phyloP scores from a whole-genome alignment of 2,888 invertebrate species.

The Prosapia bicincta region DNA sequence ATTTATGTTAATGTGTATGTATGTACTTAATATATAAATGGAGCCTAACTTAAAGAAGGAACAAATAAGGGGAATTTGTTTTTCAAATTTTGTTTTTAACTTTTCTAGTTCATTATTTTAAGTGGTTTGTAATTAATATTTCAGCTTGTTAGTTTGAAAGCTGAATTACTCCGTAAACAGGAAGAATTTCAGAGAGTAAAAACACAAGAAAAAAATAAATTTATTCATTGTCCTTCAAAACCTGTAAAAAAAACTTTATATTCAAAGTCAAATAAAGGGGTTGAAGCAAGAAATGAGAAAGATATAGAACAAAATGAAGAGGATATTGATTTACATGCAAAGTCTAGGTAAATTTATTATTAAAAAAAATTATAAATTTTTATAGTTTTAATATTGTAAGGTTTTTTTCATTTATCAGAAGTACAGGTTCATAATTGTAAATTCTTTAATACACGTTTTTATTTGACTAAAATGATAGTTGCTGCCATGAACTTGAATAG shows the following conservation, averaged over 20 bases:
- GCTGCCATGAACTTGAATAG: no score
- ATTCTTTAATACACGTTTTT: no score
- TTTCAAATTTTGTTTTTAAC: no score
- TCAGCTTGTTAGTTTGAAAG: slow-evolving; percentile 77
- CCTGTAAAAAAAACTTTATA: slow-evolving; percentile 54
- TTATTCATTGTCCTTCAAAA: slow-evolving; percentile 31
- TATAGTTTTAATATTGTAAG: no score
- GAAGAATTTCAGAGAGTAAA: slow-evolving; percentile 71
- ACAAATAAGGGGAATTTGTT: no score
- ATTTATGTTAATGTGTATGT: no score
- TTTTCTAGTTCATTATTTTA: not conserved
- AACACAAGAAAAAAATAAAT: slow-evolving; percentile 18
- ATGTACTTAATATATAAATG: no score
- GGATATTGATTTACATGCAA: slow-evolving; percentile 44
- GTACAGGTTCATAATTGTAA: no score
- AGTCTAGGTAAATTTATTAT: slow-evolving; percentile 47
- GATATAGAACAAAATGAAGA: slow-evolving; percentile 46
- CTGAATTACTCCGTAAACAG: slow-evolving; percentile 83
- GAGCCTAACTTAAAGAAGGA: no score
- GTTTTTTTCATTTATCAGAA: no score
- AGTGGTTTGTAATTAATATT: slow-evolving; percentile 35
- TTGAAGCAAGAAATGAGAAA: slow-evolving; percentile 43
- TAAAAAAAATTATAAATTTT: no score
- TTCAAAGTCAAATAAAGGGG: slow-evolving; percentile 45
- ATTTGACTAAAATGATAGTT: no score